These are phyloP conservation scores for Cryptocephalus primarius DNA, from an alignment of 2,888 invertebrate genomes.

Conservation along the genomic window DNA sequence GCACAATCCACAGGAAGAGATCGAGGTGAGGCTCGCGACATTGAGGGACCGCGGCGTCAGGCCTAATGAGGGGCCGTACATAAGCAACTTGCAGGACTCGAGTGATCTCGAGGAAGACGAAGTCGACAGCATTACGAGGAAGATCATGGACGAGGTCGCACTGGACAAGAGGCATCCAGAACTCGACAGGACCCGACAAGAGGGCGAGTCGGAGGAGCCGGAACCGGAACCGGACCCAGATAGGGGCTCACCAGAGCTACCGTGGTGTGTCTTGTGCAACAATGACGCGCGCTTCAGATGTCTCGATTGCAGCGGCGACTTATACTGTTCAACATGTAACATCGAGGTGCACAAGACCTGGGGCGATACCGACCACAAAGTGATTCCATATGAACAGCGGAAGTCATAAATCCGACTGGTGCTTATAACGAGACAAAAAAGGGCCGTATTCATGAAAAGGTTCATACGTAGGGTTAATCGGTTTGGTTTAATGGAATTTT, in stretches of 20 bases:
- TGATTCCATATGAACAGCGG: conserved; percentile 23
- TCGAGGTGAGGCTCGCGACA: conserved; percentile 42
- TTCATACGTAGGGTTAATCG: too few relatives aligned
- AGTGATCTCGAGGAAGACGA: conserved; percentile 30
- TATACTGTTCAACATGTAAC: conserved; percentile 71
- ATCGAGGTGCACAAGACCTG: conserved; percentile 49
- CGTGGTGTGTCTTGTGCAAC: conserved; percentile 81
- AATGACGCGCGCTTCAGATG: conserved; percentile 66
- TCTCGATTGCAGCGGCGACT: conserved; percentile 64
- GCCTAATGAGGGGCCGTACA: conserved; percentile 30
- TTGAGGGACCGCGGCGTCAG: conserved; percentile 39
- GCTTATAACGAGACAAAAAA: too few relatives aligned
- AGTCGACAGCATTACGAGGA: conserved; percentile 33
- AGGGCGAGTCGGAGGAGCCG: conserved; percentile 11
- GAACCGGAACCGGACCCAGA: conserved; percentile 14
- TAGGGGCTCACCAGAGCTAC: conserved; percentile 44
- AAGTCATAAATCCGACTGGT: background rate
- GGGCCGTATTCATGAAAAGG: too few relatives aligned
- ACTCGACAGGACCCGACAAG: conserved; percentile 3
- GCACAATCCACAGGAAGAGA: conserved; percentile 41
- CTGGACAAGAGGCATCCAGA: conserved; percentile 35
- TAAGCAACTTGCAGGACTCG: conserved; percentile 31
- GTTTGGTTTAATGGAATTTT: too few relatives aligned
- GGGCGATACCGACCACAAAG: conserved; percentile 33
- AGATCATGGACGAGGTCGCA: conserved; percentile 41